Base-by-base conservation (phyloP, 2,113 vertebrate genomes). In the Microtus ochrogaster region DNA sequence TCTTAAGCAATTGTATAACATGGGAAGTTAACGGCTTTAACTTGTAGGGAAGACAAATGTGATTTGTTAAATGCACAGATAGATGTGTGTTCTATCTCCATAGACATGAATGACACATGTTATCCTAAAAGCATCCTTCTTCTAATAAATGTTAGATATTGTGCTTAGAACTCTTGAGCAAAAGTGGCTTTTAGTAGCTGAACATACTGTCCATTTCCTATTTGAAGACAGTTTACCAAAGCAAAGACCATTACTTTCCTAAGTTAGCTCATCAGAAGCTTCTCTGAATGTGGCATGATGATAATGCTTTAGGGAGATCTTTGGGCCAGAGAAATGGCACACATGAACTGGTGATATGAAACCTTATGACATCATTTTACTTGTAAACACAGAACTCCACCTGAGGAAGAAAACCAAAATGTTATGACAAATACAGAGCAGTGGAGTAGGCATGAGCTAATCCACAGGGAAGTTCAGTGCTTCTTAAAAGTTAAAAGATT, bases 321-420 rank as follows among this genome's bases (percentile, higher is more conserved):
- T 19, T 93, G 13, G 44, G 24, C 3, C 28, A 95, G 58, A 81
- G 21, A 11, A 87, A 90, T 13, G 5, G 2, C 2, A 79, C 10
- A 47, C 7, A 41, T 33, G 94, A 94, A 79, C 7, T 84, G 6
- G 10, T 82, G 30, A 61, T 12, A 72, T 28, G 33, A 61, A 91
- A 33, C 63, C 6, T 5, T 12, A 22, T 33, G 47, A 14, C 8
- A 72, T 17, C 19, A 58, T 58, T 8, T 76, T 77, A 77, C 58
- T 49, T 79, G 74, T 2, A 90, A 1, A 65, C 3, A 82, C 36
- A 66, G 44, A 92, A 78, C 1, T 10, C 26, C 79, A n/a, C 65
- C 49, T 55, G 86, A 33, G 44, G 68, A 86, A 94, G 36, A 81
- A 93, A 89, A 44, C 4, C 30, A 79, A 97, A 89, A 83, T 72